phyloP scores from a whole-genome alignment of 2,797 vertebrate genomes.

The Otolemur crassicaudatus region DNA sequence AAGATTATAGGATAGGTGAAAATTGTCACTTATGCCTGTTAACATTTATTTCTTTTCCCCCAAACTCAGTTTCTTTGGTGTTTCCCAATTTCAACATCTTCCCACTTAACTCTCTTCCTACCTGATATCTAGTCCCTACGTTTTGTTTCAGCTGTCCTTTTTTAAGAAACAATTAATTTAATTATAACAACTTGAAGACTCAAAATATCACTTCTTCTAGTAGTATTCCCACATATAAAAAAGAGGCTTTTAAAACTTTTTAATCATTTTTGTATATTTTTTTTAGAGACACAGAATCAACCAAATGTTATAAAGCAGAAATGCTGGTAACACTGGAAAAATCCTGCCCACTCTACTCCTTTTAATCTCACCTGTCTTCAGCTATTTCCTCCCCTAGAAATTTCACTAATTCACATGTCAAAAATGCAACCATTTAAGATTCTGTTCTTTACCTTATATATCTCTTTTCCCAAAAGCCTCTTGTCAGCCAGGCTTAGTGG shows the following conservation, averaged over 20 bases:
- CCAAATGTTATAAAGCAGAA: too few species aligned
- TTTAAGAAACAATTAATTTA: not conserved
- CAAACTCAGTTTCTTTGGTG: not conserved
- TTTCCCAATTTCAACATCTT: constrained; percentile 11
- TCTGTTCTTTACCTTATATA: too few species aligned
- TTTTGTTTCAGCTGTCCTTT: not conserved
- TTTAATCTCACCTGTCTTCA: too few species aligned
- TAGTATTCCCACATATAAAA: not conserved
- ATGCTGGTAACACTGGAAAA: too few species aligned
- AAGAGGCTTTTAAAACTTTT: not conserved
- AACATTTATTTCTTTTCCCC: not conserved
- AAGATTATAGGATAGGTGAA: not conserved
- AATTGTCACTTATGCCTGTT: not conserved
- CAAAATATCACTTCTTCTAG: not conserved
- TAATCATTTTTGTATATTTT: not conserved
- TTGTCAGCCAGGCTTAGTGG: too few species aligned
- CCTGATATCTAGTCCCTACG: not conserved
- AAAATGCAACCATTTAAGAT: too few species aligned
- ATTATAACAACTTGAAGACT: not conserved
- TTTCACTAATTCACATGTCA: too few species aligned
- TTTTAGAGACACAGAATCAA: not conserved
- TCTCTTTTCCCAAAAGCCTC: too few species aligned
- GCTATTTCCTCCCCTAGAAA: too few species aligned
- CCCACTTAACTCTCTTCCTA: not conserved
- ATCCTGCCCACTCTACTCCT: too few species aligned